These are phyloP conservation scores for Antechinus stuartii DNA, from an alignment of 2,113 vertebrate species.

Conservation along the genomic window DNA sequence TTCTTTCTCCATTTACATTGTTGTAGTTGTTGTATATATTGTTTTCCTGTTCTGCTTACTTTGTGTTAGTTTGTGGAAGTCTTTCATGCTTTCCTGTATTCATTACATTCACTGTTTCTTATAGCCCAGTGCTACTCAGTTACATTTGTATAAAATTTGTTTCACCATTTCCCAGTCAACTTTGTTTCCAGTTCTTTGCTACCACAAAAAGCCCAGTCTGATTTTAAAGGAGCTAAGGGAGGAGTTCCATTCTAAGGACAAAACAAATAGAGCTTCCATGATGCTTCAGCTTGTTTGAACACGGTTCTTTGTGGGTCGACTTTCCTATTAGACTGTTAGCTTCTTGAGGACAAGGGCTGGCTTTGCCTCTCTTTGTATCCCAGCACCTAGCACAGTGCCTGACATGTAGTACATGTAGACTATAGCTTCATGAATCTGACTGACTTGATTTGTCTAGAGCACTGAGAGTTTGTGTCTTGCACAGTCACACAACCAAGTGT, in stretches of 20 bases:
- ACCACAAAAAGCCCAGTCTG: slow-evolving; percentile 12
- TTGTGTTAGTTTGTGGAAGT: background rate
- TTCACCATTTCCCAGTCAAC: background rate
- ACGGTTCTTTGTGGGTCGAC: too few species aligned
- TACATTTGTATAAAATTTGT: background rate
- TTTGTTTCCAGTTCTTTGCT: background rate
- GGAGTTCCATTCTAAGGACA: background rate
- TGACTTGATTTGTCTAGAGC: background rate
- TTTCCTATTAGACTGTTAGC: background rate
- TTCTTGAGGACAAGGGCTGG: background rate
- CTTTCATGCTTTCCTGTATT: background rate
- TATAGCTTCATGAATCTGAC: background rate
- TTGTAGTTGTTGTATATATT: background rate
- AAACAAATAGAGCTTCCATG: background rate
- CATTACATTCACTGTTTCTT: background rate
- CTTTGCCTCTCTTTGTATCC: background rate
- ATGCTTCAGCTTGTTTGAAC: background rate
- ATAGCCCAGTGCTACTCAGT: background rate
- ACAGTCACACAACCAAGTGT: background rate
- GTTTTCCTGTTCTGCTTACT: background rate
- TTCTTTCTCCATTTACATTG: background rate
- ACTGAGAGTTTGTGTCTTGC: background rate
- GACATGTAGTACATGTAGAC: background rate
- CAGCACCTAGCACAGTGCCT: too few species aligned
- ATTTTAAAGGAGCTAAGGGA: background rate